Base-by-base conservation (phyloP, 1,140 invertebrate species). In the Drosophila ficusphila region DNA sequence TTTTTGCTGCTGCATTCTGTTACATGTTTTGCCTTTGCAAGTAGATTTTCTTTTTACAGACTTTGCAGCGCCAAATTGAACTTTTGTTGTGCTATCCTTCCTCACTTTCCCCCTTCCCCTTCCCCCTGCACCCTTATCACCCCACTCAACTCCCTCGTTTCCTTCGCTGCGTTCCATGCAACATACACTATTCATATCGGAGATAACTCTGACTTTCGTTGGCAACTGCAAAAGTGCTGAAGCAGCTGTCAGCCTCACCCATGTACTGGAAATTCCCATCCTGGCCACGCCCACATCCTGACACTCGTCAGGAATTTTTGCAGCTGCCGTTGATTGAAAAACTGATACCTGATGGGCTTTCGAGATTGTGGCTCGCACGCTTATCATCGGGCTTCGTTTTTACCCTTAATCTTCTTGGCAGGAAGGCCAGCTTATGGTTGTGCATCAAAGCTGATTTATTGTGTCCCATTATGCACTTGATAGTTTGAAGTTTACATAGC, bases 21-120 rank as follows among this genome's bases (percentile, higher is more conserved):
- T 64, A 67, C 81, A 86, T 77, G 81, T 77, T 88, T 65, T 88
- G 76, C 62, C 54, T 73, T 34, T 81, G 19, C 72, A 60, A 77
- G 82, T 88, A 62, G 76, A 74, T 81, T 69, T 62, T 76, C 73
- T 69, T 76, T 88, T 62, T 62, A 81, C 81, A 76, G 81, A 88
- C 82, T 86, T 86, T 86, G 82, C 77, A 81, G 81, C 82, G 82
- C 76, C 82, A 86, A 86, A 86, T 88, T 81, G 72, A 86, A 81
- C 68, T 86, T 86, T 88, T 88, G 67, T 86, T 86, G 61, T 70
- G 48, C 81, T 64, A 56, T 27, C 2, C 41, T 23, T 23, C 12
- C n/a, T n/a, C 16, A 42, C 4, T 27, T 67, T 11, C 62, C 58
- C 6, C 16, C 34, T 36, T 33, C 14, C 27, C 44, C 11, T 48